Base-by-base conservation (phyloP, 2,888 invertebrate species). In the Oligia strigilis region DNA sequence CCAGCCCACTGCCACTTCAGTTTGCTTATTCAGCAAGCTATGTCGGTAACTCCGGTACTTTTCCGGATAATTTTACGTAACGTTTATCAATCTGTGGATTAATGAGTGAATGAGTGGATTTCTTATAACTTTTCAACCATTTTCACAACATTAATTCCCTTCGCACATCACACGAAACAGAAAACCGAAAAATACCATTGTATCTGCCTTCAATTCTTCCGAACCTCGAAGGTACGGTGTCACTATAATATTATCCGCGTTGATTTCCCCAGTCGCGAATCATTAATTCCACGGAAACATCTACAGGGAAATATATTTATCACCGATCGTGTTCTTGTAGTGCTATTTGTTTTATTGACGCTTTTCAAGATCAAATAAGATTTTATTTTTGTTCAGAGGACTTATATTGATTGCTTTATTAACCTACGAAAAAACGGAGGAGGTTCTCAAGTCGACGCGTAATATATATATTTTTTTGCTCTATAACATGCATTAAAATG, bases 231-330 rank as follows among this genome's bases (percentile, higher is more conserved):
- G 82, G 78, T 8, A 81, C 75, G 40, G 52, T 88, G 90, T 90
- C 89, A 87, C 88, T 89, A 86, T 83, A 85, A 88, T 91, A 90
- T 88, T 88, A 91, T 90, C 77, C 82, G 72, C 73, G 77, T 84
- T 91, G 92, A 93, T 93, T 92, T 93, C 93, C 92, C 93, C n/a
- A 19, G 92, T 84, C 82, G 88, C 84, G 89, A 91, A 90, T 93
- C 90, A 92, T 93, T 92, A 93, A 92, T 91, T 89, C 89, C 82
- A 84, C 62, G 86, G 80, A 79, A 80, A 49, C 76, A 80, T 84
- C 92, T 87, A 84, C 78, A 75, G 92, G 92, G 93, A 93, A 92
- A 93, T 92, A 69, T 91, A 90, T 91, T 92, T 92, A 92, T 85
- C 87, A 77, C 72, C 71, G 75, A 87, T 83, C 69, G 75, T 82